Base-by-base conservation (phyloP, 2,113 vertebrate species). In the Aldabrachelys gigantea region DNA sequence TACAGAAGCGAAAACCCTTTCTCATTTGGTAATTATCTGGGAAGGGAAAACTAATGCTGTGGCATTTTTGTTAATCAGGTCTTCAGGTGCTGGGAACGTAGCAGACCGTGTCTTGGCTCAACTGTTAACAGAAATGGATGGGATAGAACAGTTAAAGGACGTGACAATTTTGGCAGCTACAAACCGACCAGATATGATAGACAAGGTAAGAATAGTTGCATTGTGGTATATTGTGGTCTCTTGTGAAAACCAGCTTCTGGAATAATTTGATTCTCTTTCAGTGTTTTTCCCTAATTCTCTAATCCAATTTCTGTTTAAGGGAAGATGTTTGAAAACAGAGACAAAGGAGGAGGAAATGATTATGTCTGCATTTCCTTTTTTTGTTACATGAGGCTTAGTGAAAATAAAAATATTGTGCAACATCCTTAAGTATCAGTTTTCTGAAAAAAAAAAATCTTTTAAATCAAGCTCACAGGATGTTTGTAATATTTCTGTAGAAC, bases 51-150 rank as follows among this genome's bases (percentile, higher is more conserved):
- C 56, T 90, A 93, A 91, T 79, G 44, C 78, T 89, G 2, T 91
- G 49, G 16, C 3, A 57, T 72, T 59, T 85, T 81, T 59, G 47
- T 41, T 5, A 79, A 92, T 93, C 75, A 99, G 99, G 94, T 99
- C 99, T 86, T 98, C 98, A 82, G 98, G 98, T 92, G 98, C 99
- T 29, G 98, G 98, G 2, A 99, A 98, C 9, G 99, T 99, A 13
- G 99, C 98, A 7, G 99, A 99, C 95, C 99, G 99, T 56, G 99
- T 99, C 84, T 97, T 99, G 97, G 99, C 99, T 91, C 99, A 99
- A 97, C 96, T 99, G 93, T 98, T 99, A 93, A 99, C 99, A 0
- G 99, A 99, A 98, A 99, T 99, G 99, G 99, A 99, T 96, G 99
- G 99, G 86, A 98, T 99, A 47, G 99, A 99, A 86, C 99, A 99